Conservation (phyloP, 2,888 invertebrate genomes). For the Augochlorella aurata region DNA sequence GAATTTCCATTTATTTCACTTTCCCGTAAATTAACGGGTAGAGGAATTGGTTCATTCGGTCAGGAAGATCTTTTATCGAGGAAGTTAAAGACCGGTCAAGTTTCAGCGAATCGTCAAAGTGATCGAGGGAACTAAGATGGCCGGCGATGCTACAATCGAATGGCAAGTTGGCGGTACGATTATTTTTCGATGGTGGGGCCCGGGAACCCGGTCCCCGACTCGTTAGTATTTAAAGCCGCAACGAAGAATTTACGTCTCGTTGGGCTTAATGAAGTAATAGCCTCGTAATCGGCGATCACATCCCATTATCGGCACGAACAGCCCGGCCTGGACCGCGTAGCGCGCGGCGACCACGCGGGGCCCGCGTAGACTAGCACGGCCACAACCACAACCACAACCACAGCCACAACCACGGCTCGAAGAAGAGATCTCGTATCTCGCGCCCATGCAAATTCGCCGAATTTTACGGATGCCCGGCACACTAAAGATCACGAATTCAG, state of each 20-base stretch:
- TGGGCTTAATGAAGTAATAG: slow-evolving; percentile 65
- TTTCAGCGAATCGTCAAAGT: neutral
- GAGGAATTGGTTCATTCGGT: neutral
- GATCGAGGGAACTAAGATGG: neutral
- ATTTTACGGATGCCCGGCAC: slow-evolving; percentile 67
- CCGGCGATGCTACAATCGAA: neutral
- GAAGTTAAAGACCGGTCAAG: neutral
- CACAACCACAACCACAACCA: no score
- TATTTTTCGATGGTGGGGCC: slow-evolving; percentile 15
- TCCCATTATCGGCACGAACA: slow-evolving; percentile 56
- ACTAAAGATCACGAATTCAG: slow-evolving; percentile 70
- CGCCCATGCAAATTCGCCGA: slow-evolving; percentile 68
- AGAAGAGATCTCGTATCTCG: slow-evolving; percentile 66
- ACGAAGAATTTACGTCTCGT: slow-evolving; percentile 43
- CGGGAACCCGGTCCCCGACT: slow-evolving; percentile 12
- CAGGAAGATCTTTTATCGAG: neutral
- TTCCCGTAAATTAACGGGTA: neutral
- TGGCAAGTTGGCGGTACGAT: slow-evolving; percentile 8
- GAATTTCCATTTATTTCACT: neutral
- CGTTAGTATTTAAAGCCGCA: slow-evolving; percentile 44
- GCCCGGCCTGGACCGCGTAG: slow-evolving; percentile 24
- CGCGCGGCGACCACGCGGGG: slow-evolving; percentile 31
- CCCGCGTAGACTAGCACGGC: no score
- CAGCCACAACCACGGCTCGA: slow-evolving; percentile 4
- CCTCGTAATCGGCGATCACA: slow-evolving; percentile 58